Base-by-base conservation (phyloP, 2,888 invertebrate genomes). In the Amorpha juglandis region DNA sequence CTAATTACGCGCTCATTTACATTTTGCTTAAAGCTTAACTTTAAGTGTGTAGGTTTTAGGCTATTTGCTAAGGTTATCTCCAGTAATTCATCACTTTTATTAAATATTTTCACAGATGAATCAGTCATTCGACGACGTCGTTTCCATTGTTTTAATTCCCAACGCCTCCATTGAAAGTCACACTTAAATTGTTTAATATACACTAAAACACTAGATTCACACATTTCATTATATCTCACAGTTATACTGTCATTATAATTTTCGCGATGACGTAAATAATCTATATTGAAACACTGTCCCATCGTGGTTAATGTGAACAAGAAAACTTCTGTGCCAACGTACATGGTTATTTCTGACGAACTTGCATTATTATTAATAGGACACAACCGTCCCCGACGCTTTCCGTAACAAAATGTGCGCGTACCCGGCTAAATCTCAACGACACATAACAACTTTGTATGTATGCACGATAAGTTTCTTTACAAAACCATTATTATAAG, bases 121-220 rank as follows among this genome's bases (percentile, higher is more conserved):
- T 73, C 71, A 38, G 76, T 73, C 68, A 77, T 74, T 76, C 90
- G 91, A 83, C 88, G 83, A 7, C 92, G 80, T 48, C 85, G 82
- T 70, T 92, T 91, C 92, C 92, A 92, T 73, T 88, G 88, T 71
- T 86, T 88, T 65, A 91, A 82, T 76, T 87, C 81, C 65, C 86
- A 77, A 65, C 84, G 83, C 67, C 81, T 78, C 84, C 84, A 84
- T 69, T 86, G 75, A 74, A 83, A 80, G 71, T 84, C 78, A 76
- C 83, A 86, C 73, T 84, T 85, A 48, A 80, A 83, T 21, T 79
- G 74, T 69, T 84, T 84, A 50, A 74, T 12, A 21, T 65, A 48
- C 11, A 53, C 47, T 7, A 21, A 58, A 38, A 14, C 55, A 55
- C 48, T 12, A 65, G 47, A 55, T 55, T 64, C 38, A 47, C 47